phyloP scores from a whole-genome alignment of 2,797 vertebrate species.

The Pygocentrus nattereri region DNA sequence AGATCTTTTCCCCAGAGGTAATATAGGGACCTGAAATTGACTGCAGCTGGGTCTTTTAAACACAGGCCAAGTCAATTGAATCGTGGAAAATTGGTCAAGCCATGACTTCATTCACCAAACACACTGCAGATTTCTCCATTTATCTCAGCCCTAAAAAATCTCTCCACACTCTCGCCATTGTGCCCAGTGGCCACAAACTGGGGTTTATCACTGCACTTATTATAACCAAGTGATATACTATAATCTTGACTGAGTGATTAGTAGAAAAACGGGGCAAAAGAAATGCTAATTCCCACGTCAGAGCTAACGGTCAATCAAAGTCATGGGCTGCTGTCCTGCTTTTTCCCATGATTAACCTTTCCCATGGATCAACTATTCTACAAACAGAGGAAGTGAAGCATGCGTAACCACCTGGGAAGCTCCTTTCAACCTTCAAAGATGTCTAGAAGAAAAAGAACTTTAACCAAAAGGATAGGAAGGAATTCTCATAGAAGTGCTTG shows the following conservation, averaged over 20 bases:
- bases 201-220: conserved; percentile 10
- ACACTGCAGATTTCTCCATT: background rate
- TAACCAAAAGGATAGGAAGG: conserved; percentile 58
- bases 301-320: conserved; percentile 20
- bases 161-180: background rate
- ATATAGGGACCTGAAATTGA: conserved; percentile 60
- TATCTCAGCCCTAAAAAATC: background rate
- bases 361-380: conserved; percentile 34
- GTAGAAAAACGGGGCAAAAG: background rate
- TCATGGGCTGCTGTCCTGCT: conserved; percentile 20
- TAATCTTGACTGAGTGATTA: conserved; percentile 8
- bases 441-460: conserved; percentile 20
- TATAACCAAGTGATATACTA: background rate
- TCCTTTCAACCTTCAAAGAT: conserved; percentile 60
- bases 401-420: conserved; percentile 67
- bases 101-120: conserved; percentile 28
- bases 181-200: background rate
- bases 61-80: conserved; percentile 31
- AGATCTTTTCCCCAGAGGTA: conserved; percentile 32
- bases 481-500: conserved; percentile 64
- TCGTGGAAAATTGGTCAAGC: conserved; percentile 18
- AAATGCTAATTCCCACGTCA: conserved; percentile 16
- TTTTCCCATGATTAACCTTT: conserved; percentile 47
- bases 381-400: conserved; percentile 49
- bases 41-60: conserved; percentile 67